Evolutionary conservation across 2,888 invertebrate genomes (phyloP), one percentile per base, ranked within the genome.

Genomic region (Cataglyphis rosenhaueri): DNA sequence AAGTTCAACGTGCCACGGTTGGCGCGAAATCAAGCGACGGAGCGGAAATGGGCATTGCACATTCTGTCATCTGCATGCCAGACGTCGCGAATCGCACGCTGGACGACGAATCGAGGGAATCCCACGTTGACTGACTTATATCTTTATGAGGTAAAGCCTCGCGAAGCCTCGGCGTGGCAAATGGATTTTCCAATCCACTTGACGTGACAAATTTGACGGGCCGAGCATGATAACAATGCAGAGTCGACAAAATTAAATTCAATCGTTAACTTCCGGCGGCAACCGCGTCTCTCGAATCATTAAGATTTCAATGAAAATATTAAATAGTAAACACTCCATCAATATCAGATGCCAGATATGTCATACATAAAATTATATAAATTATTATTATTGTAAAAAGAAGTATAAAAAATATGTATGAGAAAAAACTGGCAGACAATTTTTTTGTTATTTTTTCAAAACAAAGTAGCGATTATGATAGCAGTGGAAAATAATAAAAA

Each of bases 1-100:
- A 76, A 79, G 89, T 89, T 89, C 86, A 89, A 84, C 84, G 89
- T 21, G 89, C 89, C 74, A 41, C 18, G 68, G 48, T 81, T 88
- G 89, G 86, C 89, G 71, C 44, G 64, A 89, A 84, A 87, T 89
- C 89, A 88, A 87, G 73, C 21, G 61, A 78, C 82, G 18, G 61
- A 64, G 65, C 41, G 44, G 70, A 55, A 76, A 81, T 62, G 79
- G 25, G 15, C 82, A 68, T 68, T 71, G 71, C 81, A 25, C 71
- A 44, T 59, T 70, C 41, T 59, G 71, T 71, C 78, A 79, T 79
- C 78, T 71, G 70, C 55, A 75, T 82, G 86, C 83, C 87, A 85
- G 78, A 79, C 75, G 74, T 52, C 79, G 68, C 61, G 55, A 41
- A 74, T 73, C 73, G 64, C 41, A 44, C 52, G 59, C 78, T 65